Conservation (phyloP, 1,140 invertebrate genomes). For the Ceratitis capitata region DNA sequence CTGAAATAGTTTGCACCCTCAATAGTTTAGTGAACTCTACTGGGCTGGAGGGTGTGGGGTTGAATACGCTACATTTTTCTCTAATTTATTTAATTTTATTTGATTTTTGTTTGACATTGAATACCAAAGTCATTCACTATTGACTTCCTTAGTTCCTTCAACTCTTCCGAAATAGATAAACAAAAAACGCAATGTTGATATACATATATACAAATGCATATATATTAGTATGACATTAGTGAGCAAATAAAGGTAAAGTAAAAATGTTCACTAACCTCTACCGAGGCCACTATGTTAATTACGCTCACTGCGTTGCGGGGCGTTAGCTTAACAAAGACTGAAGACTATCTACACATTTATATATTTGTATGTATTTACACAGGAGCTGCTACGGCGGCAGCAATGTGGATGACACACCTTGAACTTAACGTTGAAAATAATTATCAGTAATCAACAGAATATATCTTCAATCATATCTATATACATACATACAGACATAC, state of each 20-base stretch:
- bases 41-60: too few relatives aligned
- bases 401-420: conserved; percentile 7
- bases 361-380: too few relatives aligned
- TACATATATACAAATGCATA: not conserved
- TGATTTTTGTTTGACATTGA: not conserved
- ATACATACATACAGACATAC: not conserved
- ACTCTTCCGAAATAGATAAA: conserved; percentile 1
- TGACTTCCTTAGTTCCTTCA: conserved; percentile 8
- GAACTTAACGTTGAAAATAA: not conserved
- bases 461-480: not conserved
- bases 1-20: too few relatives aligned
- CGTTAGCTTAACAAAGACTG: not conserved
- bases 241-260: not conserved
- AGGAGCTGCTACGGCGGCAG: not conserved
- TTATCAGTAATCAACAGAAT: not conserved
- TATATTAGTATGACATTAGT: not conserved
- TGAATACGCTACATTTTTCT: too few relatives aligned
- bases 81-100: too few relatives aligned
- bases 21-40: too few relatives aligned
- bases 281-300: not conserved
- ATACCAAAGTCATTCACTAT: conserved; percentile 19
- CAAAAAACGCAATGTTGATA: not conserved
- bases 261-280: not conserved
- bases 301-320: not conserved
- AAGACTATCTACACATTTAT: too few relatives aligned